These are phyloP conservation scores for Xylophagus ater DNA, from an alignment of 2,888 invertebrate species.

Conservation along the genomic window DNA sequence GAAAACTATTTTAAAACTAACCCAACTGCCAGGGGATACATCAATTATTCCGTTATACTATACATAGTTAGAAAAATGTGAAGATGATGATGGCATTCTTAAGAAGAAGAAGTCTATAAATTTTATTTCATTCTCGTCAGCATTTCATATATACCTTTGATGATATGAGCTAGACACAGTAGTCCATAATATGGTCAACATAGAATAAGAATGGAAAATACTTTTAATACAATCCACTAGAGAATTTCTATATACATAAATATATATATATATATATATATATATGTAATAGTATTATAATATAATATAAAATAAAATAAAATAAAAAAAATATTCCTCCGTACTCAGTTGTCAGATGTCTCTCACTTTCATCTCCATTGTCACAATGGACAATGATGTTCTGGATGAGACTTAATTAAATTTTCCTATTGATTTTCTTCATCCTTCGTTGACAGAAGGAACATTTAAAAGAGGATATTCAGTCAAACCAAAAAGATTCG, in stretches of 20 bases:
- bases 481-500: too few relatives aligned
- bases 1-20: constrained; percentile 8
- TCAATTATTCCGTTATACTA: constrained; percentile 17
- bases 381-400: constrained; percentile 19
- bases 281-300: constrained; percentile 1
- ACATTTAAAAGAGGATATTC: too few relatives aligned
- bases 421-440: constrained; percentile 20
- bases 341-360: constrained; percentile 19
- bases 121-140: constrained; percentile 12
- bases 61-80: not conserved
- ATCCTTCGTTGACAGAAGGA: constrained; percentile 13
- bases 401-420: constrained; percentile 21
- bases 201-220: not conserved
- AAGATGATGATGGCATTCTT: not conserved
- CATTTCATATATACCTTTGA: constrained; percentile 9
- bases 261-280: constrained; percentile 3
- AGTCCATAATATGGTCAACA: not conserved
- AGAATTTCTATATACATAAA: constrained; percentile 8
- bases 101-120: constrained; percentile 11
- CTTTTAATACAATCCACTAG: constrained; percentile 1
- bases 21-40: constrained; percentile 13
- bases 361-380: constrained; percentile 17
- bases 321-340: not conserved
- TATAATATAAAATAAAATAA: constrained; percentile 6
- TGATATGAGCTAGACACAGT: not conserved